Conservation (phyloP, 2,113 vertebrate genomes). For the Ciconia stormi region DNA sequence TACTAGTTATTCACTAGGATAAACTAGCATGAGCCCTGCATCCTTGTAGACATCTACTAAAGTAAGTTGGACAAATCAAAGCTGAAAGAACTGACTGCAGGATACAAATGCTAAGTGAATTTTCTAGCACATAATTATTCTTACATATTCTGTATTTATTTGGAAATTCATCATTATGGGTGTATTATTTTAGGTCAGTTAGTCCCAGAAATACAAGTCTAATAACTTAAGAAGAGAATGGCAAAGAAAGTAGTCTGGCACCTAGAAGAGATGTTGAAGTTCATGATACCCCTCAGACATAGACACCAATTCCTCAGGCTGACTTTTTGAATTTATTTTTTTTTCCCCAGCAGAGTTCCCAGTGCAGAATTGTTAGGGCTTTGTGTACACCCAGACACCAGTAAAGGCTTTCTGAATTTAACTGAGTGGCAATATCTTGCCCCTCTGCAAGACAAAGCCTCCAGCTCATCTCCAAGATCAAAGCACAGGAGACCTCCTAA, state of each 20-base stretch:
- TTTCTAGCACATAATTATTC: background rate
- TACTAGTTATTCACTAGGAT: background rate
- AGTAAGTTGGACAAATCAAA: background rate
- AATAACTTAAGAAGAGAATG: background rate
- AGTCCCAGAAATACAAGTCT: background rate
- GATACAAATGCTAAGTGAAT: background rate
- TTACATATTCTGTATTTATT: background rate
- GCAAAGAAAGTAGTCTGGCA: rapidly evolving
- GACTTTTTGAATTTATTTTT: background rate
- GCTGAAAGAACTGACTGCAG: background rate
- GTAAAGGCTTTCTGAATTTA: background rate
- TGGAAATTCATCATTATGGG: background rate
- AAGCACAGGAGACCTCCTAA: background rate
- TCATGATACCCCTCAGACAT: background rate
- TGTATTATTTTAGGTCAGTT: background rate
- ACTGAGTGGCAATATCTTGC: background rate
- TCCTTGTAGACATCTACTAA: background rate
- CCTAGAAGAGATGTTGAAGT: background rate
- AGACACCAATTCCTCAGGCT: background rate
- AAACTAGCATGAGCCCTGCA: background rate
- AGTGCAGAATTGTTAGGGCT: background rate
- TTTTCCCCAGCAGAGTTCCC: background rate
- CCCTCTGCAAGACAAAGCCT: background rate
- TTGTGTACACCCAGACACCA: background rate
- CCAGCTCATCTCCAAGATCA: background rate